Base-by-base conservation (phyloP, 2,797 vertebrate species). In the Cheirogaleus major region DNA sequence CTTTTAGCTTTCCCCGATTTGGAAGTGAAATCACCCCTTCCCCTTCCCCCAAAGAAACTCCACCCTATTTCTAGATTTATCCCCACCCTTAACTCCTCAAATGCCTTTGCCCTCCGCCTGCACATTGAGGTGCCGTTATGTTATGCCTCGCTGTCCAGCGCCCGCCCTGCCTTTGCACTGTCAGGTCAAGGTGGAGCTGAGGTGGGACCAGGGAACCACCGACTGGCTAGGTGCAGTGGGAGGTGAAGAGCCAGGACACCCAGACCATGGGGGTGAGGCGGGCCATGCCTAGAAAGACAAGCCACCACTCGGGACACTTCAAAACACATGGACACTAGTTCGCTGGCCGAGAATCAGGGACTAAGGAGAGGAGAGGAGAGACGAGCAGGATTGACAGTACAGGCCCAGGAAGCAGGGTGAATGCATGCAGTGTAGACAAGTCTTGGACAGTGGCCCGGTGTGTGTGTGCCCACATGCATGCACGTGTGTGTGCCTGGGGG, bases 401-500 rank as follows among this genome's bases (percentile, higher is more conserved):
- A 35, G 52, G 17, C 30, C 18, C 15, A 12, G 41, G 45, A 38
- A 4, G 9, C 30, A 6, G 5, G 32, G 4, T 5, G 43, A 72
- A 30, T 7, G 18, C 35, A 15, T 1, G 43, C 0, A 1, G 17
- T 20, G 41, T 14, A 27, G 32, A 76, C 4, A 1, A 1, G 55
- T 80, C 81, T 35, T 65, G 52, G 35, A 13, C 7, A 22, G 65
- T 1, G 7, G 30, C 7, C 3, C 0, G 7, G 3, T 4, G 67
- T 13, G 18, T 48, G 4, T 4, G 76, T 55, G 2, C 4, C 3
- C 57, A 2, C 6, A 1, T 4, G 11, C 22, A 14, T 8, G 67
- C 35, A 12, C 41, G 20, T 22, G 6, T 20, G 4, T 69, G 50
- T 14, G 48, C 11, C 59, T 48, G 25, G 30, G 7, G 27, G 23